phyloP scores from a whole-genome alignment of 2,113 vertebrate species.

The Bothrops jararaca region DNA sequence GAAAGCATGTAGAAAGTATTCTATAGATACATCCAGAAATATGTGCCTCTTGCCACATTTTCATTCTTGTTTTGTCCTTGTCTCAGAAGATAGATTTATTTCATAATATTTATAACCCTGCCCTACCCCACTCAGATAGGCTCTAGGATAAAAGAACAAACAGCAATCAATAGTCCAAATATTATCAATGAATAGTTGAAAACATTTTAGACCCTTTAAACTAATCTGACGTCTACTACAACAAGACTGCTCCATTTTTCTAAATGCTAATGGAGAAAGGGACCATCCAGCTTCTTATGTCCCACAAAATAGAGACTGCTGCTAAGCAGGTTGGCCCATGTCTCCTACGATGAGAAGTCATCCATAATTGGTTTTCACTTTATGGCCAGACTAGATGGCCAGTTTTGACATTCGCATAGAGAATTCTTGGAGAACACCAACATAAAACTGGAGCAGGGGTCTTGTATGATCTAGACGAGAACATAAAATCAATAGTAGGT shows the following conservation, averaged over 20 bases:
- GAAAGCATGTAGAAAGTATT: constrained; percentile 36
- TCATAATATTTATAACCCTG: neutral
- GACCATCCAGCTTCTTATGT: neutral
- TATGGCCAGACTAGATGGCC: neutral
- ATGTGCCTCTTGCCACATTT: constrained; percentile 32
- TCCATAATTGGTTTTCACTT: neutral
- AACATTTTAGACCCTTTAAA: neutral
- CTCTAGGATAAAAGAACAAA: neutral
- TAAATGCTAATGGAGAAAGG: neutral
- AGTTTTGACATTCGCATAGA: neutral
- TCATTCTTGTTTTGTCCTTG: neutral
- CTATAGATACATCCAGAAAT: neutral
- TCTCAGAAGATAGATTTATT: neutral
- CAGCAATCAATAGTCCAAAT: neutral
- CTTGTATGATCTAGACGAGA: neutral
- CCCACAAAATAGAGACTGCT: neutral
- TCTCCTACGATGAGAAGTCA: neutral
- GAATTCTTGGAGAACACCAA: neutral
- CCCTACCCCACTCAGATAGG: neutral
- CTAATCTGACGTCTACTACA: neutral
- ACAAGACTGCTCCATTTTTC: neutral
- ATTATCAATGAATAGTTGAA: neutral
- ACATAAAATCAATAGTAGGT: neutral
- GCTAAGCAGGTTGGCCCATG: neutral
- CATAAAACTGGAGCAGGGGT: neutral